Evolutionary conservation across 2,888 invertebrate species (phyloP), one percentile per base, ranked within the genome.

Genomic region (Pherbina coryleti): DNA sequence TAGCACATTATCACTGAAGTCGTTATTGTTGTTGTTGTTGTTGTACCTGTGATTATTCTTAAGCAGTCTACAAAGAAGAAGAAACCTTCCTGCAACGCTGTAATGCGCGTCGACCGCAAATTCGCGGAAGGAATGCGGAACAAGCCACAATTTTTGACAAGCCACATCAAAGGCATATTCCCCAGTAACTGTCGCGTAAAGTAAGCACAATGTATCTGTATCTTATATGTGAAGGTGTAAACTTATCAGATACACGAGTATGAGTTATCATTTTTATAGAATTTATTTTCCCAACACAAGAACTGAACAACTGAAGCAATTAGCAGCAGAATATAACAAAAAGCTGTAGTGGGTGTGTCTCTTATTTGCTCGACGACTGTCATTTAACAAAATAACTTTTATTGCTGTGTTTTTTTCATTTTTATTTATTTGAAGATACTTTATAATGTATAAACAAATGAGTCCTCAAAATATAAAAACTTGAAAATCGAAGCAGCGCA

Each of bases 121-220:
- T 77, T 73, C 77, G 72, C 72, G 44, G 77, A 72, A 77, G 72
- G 77, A 72, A 77, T 72, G 72, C 77, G 73, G 73, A 72, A 76
- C 70, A 57, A 25, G 4, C 22, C 19, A 22, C 55, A 67, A 37
- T 67, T 34, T 37, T 67, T 37, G 67, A 67, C 67, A 67, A 67
- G 44, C 31, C 37, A 55, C 55, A 55, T 55, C 55, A 55, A 55
- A n/a, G 55, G 2, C 55, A 22, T 55, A 14, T 22, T 11, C 9
- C 31, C 9, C 31, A 11, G 4, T 69, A 17, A 14, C n/a, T 31
- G 25, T 28, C 28, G 28, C n/a, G 31, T 4, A 1, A 17, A 70
- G 11, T 25, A 44, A 44, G 37, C 57, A 72, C 37, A 72, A 25
- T 49, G n/a, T 51, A 31, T 28, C 5, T 31, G 5, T 25, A 9